phyloP scores from a whole-genome alignment of 1,140 invertebrate species.

The Solen grandis region DNA sequence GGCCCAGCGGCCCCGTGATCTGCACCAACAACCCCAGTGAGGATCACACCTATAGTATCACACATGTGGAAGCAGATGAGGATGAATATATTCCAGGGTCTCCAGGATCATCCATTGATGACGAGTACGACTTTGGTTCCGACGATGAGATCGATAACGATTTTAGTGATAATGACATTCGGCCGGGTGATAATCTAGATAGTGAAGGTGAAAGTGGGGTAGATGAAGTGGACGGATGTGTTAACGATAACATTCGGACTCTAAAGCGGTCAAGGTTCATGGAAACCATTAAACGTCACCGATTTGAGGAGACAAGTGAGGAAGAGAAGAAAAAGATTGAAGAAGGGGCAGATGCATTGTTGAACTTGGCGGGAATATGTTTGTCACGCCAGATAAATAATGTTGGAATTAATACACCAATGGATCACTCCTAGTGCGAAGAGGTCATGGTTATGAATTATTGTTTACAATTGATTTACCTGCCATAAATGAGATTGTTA shows the following conservation, averaged over 20 bases:
- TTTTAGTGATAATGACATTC: conserved; percentile 61
- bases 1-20: conserved; percentile 75
- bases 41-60: conserved; percentile 87
- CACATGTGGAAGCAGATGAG: conserved; percentile 56
- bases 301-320: conserved; percentile 80
- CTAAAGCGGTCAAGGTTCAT: conserved; percentile 49
- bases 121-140: conserved; percentile 79
- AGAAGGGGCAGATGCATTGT: conserved; percentile 90
- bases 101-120: conserved; percentile 79
- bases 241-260: conserved; percentile 46
- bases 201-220: conserved; percentile 56
- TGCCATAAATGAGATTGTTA: too few relatives aligned
- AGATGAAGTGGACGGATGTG: conserved; percentile 67
- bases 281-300: conserved; percentile 23
- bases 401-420: too few relatives aligned
- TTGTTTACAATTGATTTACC: too few relatives aligned
- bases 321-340: conserved; percentile 87
- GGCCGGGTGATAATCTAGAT: conserved; percentile 35
- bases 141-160: conserved; percentile 67
- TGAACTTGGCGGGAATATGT: conserved; percentile 86
- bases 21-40: conserved; percentile 89
- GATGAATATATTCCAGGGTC: conserved; percentile 65
- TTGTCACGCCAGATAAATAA: conserved; percentile 33
- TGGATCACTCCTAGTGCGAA: too few relatives aligned
- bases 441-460: too few relatives aligned